Conservation (phyloP, 2,888 invertebrate species). For the Tridacna crocea region DNA sequence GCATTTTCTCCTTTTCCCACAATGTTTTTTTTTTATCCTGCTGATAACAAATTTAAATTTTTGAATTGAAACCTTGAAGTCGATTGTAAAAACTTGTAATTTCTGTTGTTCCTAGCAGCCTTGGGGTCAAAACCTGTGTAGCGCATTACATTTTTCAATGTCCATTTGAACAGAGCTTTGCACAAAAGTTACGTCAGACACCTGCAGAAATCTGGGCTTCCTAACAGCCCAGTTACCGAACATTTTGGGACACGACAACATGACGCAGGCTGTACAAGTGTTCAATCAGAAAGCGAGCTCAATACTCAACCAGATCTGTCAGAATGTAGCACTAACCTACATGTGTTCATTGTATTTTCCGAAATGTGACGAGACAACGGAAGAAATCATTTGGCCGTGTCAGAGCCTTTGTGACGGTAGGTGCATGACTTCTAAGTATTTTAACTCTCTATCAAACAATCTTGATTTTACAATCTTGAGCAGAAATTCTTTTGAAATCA, state of each 20-base stretch:
- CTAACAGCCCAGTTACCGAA: constrained; percentile 61
- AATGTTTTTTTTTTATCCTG: no score
- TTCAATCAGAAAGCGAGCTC: constrained; percentile 36
- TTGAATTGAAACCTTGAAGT: no score
- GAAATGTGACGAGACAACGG: constrained; percentile 49
- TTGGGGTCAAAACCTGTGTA: no score
- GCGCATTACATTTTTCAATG: neutral
- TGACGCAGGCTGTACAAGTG: constrained; percentile 39
- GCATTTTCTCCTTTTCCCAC: no score
- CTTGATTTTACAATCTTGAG: no score
- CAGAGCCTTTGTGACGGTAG: constrained; percentile 56
- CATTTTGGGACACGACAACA: constrained; percentile 39
- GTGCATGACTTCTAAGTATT: neutral
- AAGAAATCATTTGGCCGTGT: constrained; percentile 43
- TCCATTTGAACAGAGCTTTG: constrained; percentile 34
- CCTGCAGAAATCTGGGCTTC: constrained; percentile 55
- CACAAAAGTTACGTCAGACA: constrained; percentile 29
- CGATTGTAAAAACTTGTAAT: no score
- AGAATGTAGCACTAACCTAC: constrained; percentile 53
- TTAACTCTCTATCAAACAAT: no score
- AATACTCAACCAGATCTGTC: constrained; percentile 52
- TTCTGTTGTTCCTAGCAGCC: no score
- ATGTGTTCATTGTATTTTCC: constrained; percentile 65
- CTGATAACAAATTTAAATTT: no score
- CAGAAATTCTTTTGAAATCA: no score